These are phyloP conservation scores for Peromyscus attwateri DNA, from an alignment of 2,797 vertebrate species.

Conservation along the genomic window DNA sequence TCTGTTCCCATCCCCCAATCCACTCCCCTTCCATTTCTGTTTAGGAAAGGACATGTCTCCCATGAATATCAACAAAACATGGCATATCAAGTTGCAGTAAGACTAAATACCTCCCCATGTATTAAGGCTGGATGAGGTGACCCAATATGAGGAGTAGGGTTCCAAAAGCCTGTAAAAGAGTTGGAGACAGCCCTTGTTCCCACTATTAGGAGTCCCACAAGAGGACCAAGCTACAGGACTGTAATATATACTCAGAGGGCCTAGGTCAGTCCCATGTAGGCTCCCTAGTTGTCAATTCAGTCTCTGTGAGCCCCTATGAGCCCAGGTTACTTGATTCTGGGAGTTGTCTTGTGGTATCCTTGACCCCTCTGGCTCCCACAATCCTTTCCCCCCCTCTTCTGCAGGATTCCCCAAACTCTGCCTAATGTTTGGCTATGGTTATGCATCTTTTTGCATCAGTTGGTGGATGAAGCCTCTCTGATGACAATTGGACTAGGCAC, in stretches of 20 bases:
- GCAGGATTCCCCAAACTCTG: not conserved
- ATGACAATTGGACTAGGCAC: not conserved
- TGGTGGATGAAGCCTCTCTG: not conserved
- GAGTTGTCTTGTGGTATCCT: not conserved
- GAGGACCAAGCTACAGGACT: not conserved
- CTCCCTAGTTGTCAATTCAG: not conserved
- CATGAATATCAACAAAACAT: not conserved
- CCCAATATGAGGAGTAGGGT: not conserved
- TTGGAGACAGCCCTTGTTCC: not conserved
- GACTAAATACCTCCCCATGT: not conserved
- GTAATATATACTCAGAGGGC: not conserved
- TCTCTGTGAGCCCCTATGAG: not conserved
- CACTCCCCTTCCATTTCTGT: not conserved
- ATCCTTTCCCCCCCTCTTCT: not conserved
- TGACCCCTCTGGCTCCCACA: not conserved
- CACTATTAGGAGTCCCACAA: not conserved
- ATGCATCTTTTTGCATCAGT: not conserved
- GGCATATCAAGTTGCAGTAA: no score
- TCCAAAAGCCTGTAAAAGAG: not conserved
- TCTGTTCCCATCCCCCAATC: not conserved
- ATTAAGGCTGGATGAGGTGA: not conserved
- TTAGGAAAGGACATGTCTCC: not conserved
- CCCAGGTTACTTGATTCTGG: not conserved
- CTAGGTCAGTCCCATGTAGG: not conserved
- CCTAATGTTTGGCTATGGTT: not conserved